phyloP scores from a whole-genome alignment of 2,113 vertebrate species.

The Dascyllus trimaculatus region DNA sequence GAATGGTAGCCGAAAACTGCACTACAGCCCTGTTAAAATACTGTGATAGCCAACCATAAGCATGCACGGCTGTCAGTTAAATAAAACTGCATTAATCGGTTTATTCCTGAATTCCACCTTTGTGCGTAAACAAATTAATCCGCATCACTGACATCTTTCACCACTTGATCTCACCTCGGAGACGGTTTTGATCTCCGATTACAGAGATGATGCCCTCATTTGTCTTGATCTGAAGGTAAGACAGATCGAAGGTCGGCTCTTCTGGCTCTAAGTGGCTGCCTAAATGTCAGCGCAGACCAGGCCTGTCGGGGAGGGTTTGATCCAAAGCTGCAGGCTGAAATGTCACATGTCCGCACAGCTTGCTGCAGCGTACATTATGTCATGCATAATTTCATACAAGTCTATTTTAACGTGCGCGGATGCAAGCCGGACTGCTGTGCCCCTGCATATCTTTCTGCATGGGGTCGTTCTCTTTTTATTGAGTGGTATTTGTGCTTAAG shows the following conservation, averaged over 20 bases:
- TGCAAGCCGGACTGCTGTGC: neutral
- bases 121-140: neutral
- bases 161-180: neutral
- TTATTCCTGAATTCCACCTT: neutral
- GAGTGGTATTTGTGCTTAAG: neutral
- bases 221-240: conserved; percentile 28
- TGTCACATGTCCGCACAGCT: conserved; percentile 54
- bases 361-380: conserved; percentile 32
- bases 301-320: conserved; percentile 48
- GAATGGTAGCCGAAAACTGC: neutral
- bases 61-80: no score
- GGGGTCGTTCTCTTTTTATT: neutral
- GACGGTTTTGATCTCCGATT: neutral
- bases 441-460: neutral
- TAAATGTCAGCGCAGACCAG: conserved; percentile 35
- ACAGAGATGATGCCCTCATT: neutral
- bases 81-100: no score
- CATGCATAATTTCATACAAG: conserved; percentile 46
- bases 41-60: neutral
- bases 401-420: conserved; percentile 35
- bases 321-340: conserved; percentile 41
- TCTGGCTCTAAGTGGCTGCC: neutral
- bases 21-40: neutral
- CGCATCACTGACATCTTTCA: neutral
- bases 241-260: conserved; percentile 29